Evolutionary conservation across 2,113 vertebrate genomes (phyloP), one percentile per base, ranked within the genome.

Genomic region (Mesitornis unicolor): DNA sequence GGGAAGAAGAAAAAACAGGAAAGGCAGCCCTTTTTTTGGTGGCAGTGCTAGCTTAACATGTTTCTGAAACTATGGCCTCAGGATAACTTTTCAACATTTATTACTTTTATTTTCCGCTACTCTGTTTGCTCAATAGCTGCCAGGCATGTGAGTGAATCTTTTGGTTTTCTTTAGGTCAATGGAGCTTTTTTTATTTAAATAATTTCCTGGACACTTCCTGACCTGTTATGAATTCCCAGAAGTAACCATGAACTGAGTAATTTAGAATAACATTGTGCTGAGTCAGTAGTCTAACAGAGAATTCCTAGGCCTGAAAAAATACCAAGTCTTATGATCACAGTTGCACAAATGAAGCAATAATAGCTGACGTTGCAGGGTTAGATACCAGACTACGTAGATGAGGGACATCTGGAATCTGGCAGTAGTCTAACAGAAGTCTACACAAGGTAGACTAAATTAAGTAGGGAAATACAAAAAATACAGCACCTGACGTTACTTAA

Each of bases 221-320:
- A 81, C 56, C 38, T 75, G 60, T 84, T 42, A 45, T 13, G 60
- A 91, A 89, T 93, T 93, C 77, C 81, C 93, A 94, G 92, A 95
- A 93, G 65, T 77, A 67, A 91, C 47, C 24, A 47, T 6, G 18
- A 81, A 69, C 81, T 6, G 0, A 38, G 43, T 70, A 84, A 89
- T 75, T 93, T 75, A 89, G 71, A 42, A 20, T 70, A 92, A 89
- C 38, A 12, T 8, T 59, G 3, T 63, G 95, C 86, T 95, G 91
- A 95, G 36, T 95, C 60, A 84, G 86, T 15, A 77, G 63, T 38
- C 50, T 78, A 89, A 80, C 56, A 77, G 36, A 91, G 57, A 92
- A 92, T 84, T 75, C 29, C 60, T 69, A 63, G 26, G 73, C n/a
- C 73, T 86, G 51, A 92, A 84, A 93, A 92, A 84, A 45, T 19